These are phyloP conservation scores for Gobius niger DNA, from an alignment of 2,113 vertebrate species.

Conservation along the genomic window DNA sequence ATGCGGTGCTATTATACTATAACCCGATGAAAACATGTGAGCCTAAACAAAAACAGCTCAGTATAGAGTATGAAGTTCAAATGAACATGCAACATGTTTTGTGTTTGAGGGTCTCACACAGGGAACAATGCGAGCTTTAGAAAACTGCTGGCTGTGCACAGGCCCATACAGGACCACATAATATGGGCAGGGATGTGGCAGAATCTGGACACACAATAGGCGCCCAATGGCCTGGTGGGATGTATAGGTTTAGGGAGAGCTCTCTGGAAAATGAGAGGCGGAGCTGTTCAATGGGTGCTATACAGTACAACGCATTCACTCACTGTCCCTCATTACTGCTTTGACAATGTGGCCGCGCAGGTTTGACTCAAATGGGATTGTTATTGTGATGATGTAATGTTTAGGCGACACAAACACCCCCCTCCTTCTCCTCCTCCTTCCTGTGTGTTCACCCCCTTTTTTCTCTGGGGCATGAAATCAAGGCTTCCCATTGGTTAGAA, in stretches of 20 bases:
- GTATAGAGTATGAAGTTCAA: conserved; percentile 34
- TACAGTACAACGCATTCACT: conserved; percentile 31
- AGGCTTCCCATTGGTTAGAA: conserved; percentile 65
- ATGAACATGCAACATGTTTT: conserved; percentile 51
- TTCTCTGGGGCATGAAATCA: conserved; percentile 57
- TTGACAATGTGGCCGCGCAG: background rate
- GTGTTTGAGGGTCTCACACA: conserved; percentile 7
- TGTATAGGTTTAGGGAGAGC: conserved; percentile 27
- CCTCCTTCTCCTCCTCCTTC: conserved; percentile 49
- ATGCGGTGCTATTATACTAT: no score
- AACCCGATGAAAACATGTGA: background rate
- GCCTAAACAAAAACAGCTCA: conserved; percentile 6
- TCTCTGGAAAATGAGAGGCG: conserved; percentile 53
- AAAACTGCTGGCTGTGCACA: conserved; percentile 63
- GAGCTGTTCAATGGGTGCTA: conserved; percentile 22
- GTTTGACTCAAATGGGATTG: conserved; percentile 2
- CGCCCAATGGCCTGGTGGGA: conserved; percentile 50
- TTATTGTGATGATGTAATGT: conserved; percentile 64
- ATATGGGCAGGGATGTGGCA: conserved; percentile 46
- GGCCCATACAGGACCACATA: conserved; percentile 46
- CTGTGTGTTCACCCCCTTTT: conserved; percentile 50
- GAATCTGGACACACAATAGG: conserved; percentile 48
- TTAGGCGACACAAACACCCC: conserved; percentile 50
- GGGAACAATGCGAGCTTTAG: conserved; percentile 51
- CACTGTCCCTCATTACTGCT: conserved; percentile 34